A percentile compares a stretch with the other conserved stretches of the same genome.
Evolutionary conservation across 2,888 invertebrate species (phyloP).

Genomic region (Chymomyza fuscimana): DNA sequence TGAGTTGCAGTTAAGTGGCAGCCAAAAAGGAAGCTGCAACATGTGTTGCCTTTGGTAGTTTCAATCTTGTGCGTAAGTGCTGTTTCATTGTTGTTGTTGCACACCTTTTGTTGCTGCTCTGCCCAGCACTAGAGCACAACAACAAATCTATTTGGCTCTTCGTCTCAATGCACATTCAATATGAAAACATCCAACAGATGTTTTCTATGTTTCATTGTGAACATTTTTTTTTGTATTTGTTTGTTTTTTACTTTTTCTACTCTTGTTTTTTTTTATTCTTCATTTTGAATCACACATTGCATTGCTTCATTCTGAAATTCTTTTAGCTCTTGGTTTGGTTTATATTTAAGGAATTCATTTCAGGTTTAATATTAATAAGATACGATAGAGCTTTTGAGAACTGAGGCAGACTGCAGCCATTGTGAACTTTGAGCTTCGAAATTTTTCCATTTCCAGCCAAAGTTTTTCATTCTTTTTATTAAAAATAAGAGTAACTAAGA

Average conservation of each 20-base stretch:
- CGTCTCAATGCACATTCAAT: conserved; percentile 12
- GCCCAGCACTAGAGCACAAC: conserved; percentile 28
- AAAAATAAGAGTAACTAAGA: too few species aligned
- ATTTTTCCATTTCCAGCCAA: too few species aligned
- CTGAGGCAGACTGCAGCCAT: too few species aligned
- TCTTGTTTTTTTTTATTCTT: conserved; percentile 39
- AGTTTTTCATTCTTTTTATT: too few species aligned
- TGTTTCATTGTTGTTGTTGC: conserved; percentile 33
- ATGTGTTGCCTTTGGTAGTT: conserved; percentile 44
- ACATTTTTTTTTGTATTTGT: conserved; percentile 35
- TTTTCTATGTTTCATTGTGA: conserved; percentile 51
- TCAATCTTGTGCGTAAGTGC: background rate
- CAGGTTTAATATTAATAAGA: too few species aligned
- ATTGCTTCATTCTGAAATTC: conserved; percentile 43
- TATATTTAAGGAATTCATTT: too few species aligned
- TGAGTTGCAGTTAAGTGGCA: conserved; percentile 74
- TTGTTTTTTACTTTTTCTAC: conserved; percentile 32
- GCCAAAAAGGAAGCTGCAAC: conserved; percentile 74
- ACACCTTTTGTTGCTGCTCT: conserved; percentile 57
- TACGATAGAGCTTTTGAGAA: too few species aligned
- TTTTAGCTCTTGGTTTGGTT: conserved; percentile 16
- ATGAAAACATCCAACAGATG: conserved; percentile 47
- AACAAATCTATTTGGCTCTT: conserved; percentile 13
- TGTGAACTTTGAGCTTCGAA: too few species aligned
- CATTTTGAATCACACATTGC: background rate